Conservation (phyloP, 2,797 vertebrate species). For the Bovichtus diacanthus region DNA sequence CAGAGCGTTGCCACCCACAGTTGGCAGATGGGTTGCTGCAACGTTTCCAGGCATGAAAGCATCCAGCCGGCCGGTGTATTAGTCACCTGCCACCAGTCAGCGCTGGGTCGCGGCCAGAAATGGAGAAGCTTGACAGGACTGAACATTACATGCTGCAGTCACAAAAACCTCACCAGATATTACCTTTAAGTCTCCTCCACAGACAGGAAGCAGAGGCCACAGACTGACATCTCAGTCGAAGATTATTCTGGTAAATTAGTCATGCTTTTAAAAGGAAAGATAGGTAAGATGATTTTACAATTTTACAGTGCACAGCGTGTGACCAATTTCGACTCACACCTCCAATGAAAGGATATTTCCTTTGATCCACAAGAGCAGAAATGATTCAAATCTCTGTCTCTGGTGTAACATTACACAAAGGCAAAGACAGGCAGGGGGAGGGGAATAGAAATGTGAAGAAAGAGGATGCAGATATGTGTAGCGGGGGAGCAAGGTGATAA, state of each 20-base stretch:
- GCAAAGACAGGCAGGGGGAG: background rate
- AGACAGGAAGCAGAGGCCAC: background rate
- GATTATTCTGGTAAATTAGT: conserved; percentile 46
- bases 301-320: conserved; percentile 41
- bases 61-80: conserved; percentile 69
- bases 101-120: conserved; percentile 55
- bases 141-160: conserved; percentile 36
- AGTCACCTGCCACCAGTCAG: conserved; percentile 76
- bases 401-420: conserved; percentile 38
- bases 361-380: conserved; percentile 50
- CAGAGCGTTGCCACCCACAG: conserved; percentile 56
- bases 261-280: conserved; percentile 49
- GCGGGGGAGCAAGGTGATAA: conserved; percentile 51
- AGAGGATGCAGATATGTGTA: conserved; percentile 36
- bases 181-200: background rate
- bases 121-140: conserved; percentile 27
- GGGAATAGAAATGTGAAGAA: conserved; percentile 6
- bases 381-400: conserved; percentile 51
- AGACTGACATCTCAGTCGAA: conserved; percentile 14
- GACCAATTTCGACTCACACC: conserved; percentile 53
- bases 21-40: conserved; percentile 64
- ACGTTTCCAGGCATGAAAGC: conserved; percentile 62
- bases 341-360: conserved; percentile 35
- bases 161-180: conserved; percentile 25
- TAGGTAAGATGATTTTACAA: conserved; percentile 49